Percentiles rank a stretch among this genome's conserved stretches.
phyloP scores from a whole-genome alignment of 2,797 vertebrate genomes.

The Crax fasciolata region DNA sequence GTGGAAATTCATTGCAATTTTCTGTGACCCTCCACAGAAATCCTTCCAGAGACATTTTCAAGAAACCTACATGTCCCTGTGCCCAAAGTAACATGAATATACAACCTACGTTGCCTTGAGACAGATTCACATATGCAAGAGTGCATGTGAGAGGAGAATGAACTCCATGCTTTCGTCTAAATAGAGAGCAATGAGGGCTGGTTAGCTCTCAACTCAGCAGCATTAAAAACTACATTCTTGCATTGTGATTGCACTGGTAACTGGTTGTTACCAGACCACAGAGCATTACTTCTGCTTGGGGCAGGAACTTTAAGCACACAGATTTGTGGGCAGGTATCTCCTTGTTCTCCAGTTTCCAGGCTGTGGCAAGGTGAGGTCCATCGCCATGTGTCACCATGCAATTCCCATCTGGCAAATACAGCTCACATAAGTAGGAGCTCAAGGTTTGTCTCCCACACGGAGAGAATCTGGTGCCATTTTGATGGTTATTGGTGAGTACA shows the following conservation, averaged over 20 bases:
- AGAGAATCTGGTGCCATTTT: background rate
- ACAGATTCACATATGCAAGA: background rate
- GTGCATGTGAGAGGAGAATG: background rate
- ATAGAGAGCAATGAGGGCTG: background rate
- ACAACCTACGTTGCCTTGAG: background rate
- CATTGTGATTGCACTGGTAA: background rate
- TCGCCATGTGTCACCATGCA: background rate
- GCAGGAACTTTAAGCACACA: background rate
- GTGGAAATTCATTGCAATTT: background rate
- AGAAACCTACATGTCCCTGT: background rate
- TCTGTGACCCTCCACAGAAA: background rate
- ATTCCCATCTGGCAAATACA: background rate
- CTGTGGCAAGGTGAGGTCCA: background rate
- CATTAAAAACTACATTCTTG: background rate
- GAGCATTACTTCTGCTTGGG: background rate
- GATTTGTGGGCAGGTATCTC: background rate
- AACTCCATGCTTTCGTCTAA: background rate
- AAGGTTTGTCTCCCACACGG: background rate
- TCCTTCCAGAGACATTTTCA: background rate
- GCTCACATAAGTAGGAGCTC: background rate
- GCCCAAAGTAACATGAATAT: background rate
- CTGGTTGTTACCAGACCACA: background rate
- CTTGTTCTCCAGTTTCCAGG: background rate
- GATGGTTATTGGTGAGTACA: background rate
- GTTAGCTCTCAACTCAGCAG: background rate